Percentiles rank a stretch among this genome's conserved stretches.
Conservation (phyloP, 2,797 vertebrate genomes). For the Malacoctenus gilli region DNA sequence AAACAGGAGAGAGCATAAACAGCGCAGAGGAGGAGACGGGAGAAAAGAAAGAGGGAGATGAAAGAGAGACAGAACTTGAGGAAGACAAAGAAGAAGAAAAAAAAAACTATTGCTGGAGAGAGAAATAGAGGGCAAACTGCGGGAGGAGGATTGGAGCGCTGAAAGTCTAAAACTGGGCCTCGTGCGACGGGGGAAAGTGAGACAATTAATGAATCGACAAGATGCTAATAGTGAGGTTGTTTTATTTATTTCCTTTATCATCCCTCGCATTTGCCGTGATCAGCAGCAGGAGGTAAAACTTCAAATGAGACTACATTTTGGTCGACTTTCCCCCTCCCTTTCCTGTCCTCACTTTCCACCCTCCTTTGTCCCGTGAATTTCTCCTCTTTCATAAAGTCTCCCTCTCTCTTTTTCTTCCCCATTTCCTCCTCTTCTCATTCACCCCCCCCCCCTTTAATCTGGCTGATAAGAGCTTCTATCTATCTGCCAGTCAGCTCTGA, state of each 20-base stretch:
- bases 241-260: constrained; percentile 5
- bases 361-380: no score
- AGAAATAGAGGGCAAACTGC: constrained; percentile 38
- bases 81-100: constrained; percentile 38
- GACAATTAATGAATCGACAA: constrained; percentile 23
- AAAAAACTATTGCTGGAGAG: constrained; percentile 22
- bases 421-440: constrained; percentile 23
- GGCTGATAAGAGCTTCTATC: constrained; percentile 59
- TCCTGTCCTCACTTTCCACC: background rate
- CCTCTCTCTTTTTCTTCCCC: constrained; percentile 14
- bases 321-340: background rate
- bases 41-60: constrained; percentile 41
- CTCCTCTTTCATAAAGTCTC: no score
- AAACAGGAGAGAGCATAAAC: constrained; percentile 29
- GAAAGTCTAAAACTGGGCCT: constrained; percentile 28
- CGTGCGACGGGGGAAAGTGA: constrained; percentile 19
- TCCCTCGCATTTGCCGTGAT: constrained; percentile 42
- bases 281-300: constrained; percentile 42
- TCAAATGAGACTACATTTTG: constrained; percentile 42
- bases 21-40: constrained; percentile 7
- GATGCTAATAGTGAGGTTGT: constrained; percentile 13
- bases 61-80: constrained; percentile 38
- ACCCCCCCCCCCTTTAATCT: constrained; percentile 56
- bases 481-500: constrained; percentile 62
- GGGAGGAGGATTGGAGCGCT: constrained; percentile 21